Percentiles rank a stretch among this genome's conserved stretches.
Evolutionary conservation across 2,797 vertebrate species (phyloP).

Genomic region (Muscicapa comitata): DNA sequence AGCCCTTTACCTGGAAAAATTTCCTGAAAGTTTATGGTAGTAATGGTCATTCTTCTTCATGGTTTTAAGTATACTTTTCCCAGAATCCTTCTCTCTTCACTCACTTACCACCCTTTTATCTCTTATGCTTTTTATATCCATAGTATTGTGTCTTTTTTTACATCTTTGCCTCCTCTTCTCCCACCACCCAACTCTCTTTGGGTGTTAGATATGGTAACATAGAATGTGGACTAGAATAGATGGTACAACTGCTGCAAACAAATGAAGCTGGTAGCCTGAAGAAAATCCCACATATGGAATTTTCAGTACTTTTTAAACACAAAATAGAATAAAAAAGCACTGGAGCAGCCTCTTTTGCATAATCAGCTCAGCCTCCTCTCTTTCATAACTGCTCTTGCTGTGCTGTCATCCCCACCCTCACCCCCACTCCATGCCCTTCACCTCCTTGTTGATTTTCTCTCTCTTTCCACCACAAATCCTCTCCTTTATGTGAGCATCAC

Average conservation of each 20-base stretch:
- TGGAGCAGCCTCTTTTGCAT: neutral
- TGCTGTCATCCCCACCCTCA: neutral
- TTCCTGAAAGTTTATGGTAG: neutral
- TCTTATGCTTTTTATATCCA: neutral
- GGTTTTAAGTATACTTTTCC: neutral
- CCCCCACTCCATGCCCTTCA: neutral
- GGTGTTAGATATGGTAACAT: neutral
- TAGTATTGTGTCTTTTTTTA: neutral
- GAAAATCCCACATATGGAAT: neutral
- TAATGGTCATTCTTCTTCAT: neutral
- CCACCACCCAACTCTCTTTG: neutral
- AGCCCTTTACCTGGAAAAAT: neutral
- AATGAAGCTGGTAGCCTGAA: neutral
- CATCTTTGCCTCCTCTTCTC: neutral
- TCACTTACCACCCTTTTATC: neutral
- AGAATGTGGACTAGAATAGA: neutral
- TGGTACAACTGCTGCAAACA: neutral
- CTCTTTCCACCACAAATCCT: neutral
- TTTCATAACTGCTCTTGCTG: neutral
- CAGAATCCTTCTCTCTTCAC: neutral
- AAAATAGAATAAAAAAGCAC: neutral
- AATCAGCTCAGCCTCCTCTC: neutral
- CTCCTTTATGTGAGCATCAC: neutral
- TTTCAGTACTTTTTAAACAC: neutral
- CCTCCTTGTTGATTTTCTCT: neutral